Evolutionary conservation across 1,140 invertebrate species (phyloP).

Genomic region (Leptoteleia sp.): DNA sequence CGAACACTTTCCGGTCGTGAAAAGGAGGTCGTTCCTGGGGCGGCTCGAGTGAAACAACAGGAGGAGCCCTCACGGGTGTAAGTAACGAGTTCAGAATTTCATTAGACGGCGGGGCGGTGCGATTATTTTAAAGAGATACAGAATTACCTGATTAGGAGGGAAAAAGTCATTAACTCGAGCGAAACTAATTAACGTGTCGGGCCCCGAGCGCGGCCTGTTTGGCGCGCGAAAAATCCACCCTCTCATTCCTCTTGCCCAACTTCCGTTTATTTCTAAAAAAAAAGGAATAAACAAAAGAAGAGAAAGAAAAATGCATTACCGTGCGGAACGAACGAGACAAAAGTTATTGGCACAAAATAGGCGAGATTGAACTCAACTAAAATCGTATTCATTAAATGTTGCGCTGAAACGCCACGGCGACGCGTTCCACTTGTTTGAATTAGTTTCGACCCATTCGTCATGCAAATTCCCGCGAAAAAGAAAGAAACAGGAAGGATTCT

Average conservation of each 20-base stretch:
- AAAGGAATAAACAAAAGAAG: too few relatives aligned
- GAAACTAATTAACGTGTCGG: conserved; percentile 80
- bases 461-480: conserved; percentile 14
- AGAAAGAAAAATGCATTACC: too few relatives aligned
- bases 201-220: conserved; percentile 51
- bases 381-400: neutral
- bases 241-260: conserved; percentile 25
- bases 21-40: conserved; percentile 64
- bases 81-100: conserved; percentile 82
- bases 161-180: conserved; percentile 82
- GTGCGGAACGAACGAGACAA: conserved; percentile 23
- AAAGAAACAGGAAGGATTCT: neutral
- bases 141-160: conserved; percentile 82
- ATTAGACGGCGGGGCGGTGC: conserved; percentile 80
- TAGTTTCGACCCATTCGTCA: conserved; percentile 16
- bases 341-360: conserved; percentile 13
- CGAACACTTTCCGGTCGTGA: conserved; percentile 68
- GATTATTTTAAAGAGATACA: conserved; percentile 82
- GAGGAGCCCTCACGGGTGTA: conserved; percentile 75
- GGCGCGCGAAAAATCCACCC: conserved; percentile 52
- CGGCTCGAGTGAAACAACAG: conserved; percentile 67
- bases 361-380: too few relatives aligned
- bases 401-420: neutral
- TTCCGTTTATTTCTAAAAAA: conserved; percentile 41
- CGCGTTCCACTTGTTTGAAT: conserved; percentile 14